Evolutionary conservation across 2,888 invertebrate species (phyloP).

Genomic region (Calameuta pallipes): DNA sequence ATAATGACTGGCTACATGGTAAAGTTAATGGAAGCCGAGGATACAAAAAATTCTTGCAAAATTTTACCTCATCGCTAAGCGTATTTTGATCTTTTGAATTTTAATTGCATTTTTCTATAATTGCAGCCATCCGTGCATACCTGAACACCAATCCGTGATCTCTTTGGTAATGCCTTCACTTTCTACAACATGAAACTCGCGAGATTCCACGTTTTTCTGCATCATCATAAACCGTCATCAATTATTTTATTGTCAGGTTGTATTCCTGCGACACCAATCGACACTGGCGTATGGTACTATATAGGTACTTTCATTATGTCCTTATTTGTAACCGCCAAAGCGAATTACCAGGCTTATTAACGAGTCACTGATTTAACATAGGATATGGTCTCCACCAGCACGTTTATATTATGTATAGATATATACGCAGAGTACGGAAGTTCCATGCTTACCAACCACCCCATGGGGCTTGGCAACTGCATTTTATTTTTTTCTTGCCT

Average conservation of each 20-base stretch:
- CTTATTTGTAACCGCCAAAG: not conserved
- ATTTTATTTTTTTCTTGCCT: not conserved
- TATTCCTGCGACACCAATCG: not conserved
- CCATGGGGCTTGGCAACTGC: not conserved
- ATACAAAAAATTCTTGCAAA: not conserved
- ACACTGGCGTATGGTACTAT: not conserved
- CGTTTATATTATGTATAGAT: not conserved
- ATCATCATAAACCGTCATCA: not conserved
- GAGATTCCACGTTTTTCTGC: not conserved
- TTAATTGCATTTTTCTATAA: not conserved
- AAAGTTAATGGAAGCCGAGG: not conserved
- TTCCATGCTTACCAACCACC: not conserved
- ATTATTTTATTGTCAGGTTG: not conserved
- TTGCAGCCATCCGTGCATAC: not conserved
- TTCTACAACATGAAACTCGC: not conserved
- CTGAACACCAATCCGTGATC: not conserved
- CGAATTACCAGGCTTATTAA: not conserved
- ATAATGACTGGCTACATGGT: not conserved
- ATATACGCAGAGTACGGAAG: not conserved
- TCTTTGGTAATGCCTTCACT: not conserved
- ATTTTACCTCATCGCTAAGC: not conserved
- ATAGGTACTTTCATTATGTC: not conserved
- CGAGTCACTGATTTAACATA: not conserved
- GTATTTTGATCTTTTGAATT: not conserved
- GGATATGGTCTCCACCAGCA: not conserved